These are phyloP conservation scores for Drosophila paracracens DNA, from an alignment of 2,888 invertebrate genomes.

Conservation along the genomic window DNA sequence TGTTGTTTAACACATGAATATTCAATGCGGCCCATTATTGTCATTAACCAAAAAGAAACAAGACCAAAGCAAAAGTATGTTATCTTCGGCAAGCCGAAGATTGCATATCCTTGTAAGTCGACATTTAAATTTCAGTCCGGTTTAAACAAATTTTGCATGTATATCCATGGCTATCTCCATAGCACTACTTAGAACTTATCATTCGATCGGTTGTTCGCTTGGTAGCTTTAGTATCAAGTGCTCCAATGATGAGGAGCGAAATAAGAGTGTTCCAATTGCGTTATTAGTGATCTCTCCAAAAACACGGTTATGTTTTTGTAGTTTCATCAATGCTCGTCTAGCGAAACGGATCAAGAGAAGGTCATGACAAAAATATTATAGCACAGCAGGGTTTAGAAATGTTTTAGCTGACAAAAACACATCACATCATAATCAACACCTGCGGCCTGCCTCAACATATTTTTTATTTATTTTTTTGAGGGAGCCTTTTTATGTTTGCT, in stretches of 20 bases:
- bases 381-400: not conserved
- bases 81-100: not conserved
- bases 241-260: not conserved
- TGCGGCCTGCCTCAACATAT: conserved; percentile 41
- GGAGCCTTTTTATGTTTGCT: not conserved
- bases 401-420: conserved; percentile 4
- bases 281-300: not conserved
- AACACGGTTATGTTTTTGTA: not conserved
- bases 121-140: not conserved
- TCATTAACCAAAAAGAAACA: conserved; percentile 29
- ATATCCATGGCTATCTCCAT: not conserved
- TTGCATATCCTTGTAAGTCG: not conserved
- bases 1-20: conserved; percentile 55
- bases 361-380: not conserved
- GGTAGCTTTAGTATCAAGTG: not conserved
- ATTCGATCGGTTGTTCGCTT: not conserved
- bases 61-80: not conserved
- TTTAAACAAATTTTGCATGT: not conserved
- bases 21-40: conserved; percentile 42
- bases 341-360: not conserved
- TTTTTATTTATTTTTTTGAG: not conserved
- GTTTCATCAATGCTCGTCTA: not conserved
- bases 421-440: conserved; percentile 30
- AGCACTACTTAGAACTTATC: not conserved
- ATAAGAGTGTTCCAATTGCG: not conserved